phyloP scores from a whole-genome alignment of 2,888 invertebrate species.

The Lepidonotus clava region DNA sequence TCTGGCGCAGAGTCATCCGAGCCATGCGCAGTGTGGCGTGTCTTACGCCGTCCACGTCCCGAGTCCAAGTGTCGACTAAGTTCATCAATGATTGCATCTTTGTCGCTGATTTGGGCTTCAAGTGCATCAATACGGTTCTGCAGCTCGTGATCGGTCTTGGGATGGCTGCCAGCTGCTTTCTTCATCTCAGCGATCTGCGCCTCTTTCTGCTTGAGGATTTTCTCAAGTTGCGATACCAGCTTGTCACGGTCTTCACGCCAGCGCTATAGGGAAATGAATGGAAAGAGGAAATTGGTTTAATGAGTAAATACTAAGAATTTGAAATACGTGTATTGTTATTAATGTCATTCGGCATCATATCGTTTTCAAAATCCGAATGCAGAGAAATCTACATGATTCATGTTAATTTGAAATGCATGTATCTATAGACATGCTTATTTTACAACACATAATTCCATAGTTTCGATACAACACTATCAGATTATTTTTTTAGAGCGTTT shows the following conservation, averaged over 20 bases:
- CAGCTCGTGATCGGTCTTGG: conserved; percentile 25
- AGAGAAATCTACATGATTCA: too few relatives aligned
- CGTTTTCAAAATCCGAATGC: too few relatives aligned
- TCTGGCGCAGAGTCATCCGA: background rate
- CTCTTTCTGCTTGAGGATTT: conserved; percentile 59
- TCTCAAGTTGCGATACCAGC: conserved; percentile 55
- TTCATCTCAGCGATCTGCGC: conserved; percentile 48
- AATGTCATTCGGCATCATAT: too few relatives aligned
- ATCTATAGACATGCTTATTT: too few relatives aligned
- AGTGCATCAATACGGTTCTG: conserved; percentile 24
- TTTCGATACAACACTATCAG: too few relatives aligned
- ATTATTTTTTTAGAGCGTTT: too few relatives aligned
- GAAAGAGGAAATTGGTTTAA: too few relatives aligned
- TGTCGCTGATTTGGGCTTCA: background rate
- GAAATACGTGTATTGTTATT: too few relatives aligned
- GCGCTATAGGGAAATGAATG: too few relatives aligned
- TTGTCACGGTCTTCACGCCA: conserved; percentile 60
- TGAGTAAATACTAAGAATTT: too few relatives aligned
- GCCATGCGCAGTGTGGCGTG: background rate
- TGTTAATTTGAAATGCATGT: too few relatives aligned
- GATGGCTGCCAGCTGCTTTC: background rate
- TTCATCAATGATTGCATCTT: conserved; percentile 18
- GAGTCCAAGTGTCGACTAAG: background rate
- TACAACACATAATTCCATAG: too few relatives aligned
- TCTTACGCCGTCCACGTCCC: background rate